Evolutionary conservation across 2,888 invertebrate genomes (phyloP).

Genomic region (Orthosia gothica): DNA sequence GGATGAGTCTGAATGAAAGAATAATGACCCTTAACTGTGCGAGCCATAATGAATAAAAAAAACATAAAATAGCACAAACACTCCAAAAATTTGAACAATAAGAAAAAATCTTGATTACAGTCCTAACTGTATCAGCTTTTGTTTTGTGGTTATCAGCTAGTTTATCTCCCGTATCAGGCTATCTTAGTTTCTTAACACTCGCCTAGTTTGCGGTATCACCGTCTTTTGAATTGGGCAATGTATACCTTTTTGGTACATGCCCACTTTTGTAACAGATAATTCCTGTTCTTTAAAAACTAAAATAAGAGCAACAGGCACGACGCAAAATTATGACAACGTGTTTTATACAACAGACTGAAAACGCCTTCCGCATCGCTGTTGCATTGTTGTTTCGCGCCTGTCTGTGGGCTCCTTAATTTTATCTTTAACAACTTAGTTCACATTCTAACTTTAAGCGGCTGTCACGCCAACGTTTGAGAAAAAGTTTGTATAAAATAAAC

Average conservation of each 20-base stretch:
- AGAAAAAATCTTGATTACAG: constrained; percentile 37
- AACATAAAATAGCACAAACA: not conserved
- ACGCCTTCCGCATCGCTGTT: not conserved
- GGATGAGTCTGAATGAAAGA: too few species aligned
- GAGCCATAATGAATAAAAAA: not conserved
- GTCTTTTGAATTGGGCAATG: constrained; percentile 80
- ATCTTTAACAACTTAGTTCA: not conserved
- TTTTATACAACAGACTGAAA: not conserved
- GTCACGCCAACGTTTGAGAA: too few species aligned
- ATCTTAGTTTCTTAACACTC: constrained; percentile 77
- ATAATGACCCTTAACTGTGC: too few species aligned
- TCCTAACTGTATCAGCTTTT: constrained; percentile 52
- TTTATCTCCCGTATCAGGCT: constrained; percentile 79
- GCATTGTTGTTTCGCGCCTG: not conserved
- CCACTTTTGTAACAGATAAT: constrained; percentile 58
- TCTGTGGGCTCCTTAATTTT: not conserved
- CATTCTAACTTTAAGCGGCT: not conserved
- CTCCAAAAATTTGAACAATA: constrained; percentile 29
- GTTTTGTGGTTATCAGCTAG: constrained; percentile 62
- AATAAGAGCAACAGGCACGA: not conserved
- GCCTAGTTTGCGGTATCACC: constrained; percentile 70
- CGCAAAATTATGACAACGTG: not conserved
- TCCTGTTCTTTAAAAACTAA: constrained; percentile 1
- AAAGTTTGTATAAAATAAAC: too few species aligned
- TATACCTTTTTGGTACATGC: constrained; percentile 73